Percentiles rank a stretch among this genome's conserved stretches.
phyloP scores from a whole-genome alignment of 2,113 vertebrate genomes.

The Hoplias malabaricus region DNA sequence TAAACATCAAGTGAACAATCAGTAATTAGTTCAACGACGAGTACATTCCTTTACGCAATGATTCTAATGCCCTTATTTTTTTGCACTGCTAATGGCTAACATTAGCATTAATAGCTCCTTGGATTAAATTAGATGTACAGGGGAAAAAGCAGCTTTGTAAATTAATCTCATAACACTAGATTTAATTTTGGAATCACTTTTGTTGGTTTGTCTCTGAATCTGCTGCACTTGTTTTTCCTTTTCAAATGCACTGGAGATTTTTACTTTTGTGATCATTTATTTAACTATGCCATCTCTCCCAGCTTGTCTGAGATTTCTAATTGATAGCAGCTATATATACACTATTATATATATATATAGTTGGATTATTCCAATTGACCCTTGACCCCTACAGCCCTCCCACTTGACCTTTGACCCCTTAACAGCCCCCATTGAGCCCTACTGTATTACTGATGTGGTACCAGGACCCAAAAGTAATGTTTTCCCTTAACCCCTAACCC shows the following conservation, averaged over 20 bases:
- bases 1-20: slow-evolving; percentile 62
- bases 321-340: slow-evolving; percentile 48
- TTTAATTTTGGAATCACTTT: slow-evolving; percentile 80
- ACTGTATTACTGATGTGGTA: no score
- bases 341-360: slow-evolving; percentile 64
- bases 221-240: slow-evolving; percentile 86
- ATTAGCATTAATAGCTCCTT: slow-evolving; percentile 71
- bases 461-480: no score
- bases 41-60: slow-evolving; percentile 59
- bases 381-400: no score
- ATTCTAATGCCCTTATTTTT: slow-evolving; percentile 60
- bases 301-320: slow-evolving; percentile 68
- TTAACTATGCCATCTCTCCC: slow-evolving; percentile 73
- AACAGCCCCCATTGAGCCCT: no score
- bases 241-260: slow-evolving; percentile 90
- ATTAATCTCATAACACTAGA: slow-evolving; percentile 94
- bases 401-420: no score
- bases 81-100: slow-evolving; percentile 86
- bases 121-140: slow-evolving; percentile 90
- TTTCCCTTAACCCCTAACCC: no score
- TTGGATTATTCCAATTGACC: slow-evolving; percentile 81
- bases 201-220: slow-evolving; percentile 77
- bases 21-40: slow-evolving; percentile 62
- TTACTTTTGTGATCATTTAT: slow-evolving; percentile 79
- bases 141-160: slow-evolving; percentile 92